Percentiles rank a stretch among this genome's conserved stretches.
Evolutionary conservation across 2,888 invertebrate genomes (phyloP).

Genomic region (Sipunculus nudus): DNA sequence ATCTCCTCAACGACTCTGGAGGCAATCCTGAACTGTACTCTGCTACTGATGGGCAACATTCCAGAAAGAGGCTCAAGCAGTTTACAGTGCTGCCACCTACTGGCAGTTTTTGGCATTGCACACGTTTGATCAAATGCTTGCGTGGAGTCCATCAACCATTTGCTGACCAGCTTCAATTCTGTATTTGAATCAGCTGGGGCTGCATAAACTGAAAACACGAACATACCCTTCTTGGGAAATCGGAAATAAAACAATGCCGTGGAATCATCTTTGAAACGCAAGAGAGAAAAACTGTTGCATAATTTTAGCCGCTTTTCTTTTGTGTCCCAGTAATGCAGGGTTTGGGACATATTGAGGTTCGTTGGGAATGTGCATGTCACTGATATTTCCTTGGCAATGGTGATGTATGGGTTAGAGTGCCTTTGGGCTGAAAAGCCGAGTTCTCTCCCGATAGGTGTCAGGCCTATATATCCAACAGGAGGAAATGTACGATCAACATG

Average conservation of each 20-base stretch:
- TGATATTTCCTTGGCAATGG: constrained; percentile 6
- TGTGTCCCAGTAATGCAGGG: constrained; percentile 19
- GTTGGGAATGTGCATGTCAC: constrained; percentile 8
- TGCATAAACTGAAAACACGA: constrained; percentile 29
- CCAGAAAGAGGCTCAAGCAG: constrained; percentile 38
- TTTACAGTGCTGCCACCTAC: constrained; percentile 34
- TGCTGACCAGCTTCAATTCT: no score
- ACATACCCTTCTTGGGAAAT: constrained; percentile 32
- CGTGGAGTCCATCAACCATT: no score
- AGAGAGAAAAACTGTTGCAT: constrained; percentile 25
- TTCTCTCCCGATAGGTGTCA: constrained; percentile 18
- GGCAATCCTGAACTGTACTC: constrained; percentile 33
- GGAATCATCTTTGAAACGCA: constrained; percentile 16
- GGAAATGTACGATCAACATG: constrained; percentile 25
- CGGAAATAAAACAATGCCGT: constrained; percentile 19
- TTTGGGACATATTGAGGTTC: constrained; percentile 17
- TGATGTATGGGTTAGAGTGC: constrained; percentile 28
- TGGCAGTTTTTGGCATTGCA: constrained; percentile 32
- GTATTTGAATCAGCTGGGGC: constrained; percentile 6
- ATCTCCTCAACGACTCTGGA: constrained; percentile 31
- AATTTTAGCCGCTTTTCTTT: constrained; percentile 15
- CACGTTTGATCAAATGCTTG: constrained; percentile 10
- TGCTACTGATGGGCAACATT: constrained; percentile 23
- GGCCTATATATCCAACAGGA: constrained; percentile 30
- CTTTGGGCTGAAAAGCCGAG: constrained; percentile 25